A percentile compares a stretch with the other conserved stretches of the same genome.
phyloP scores from a whole-genome alignment of 2,113 vertebrate species.

The Nycticryphes semicollaris region DNA sequence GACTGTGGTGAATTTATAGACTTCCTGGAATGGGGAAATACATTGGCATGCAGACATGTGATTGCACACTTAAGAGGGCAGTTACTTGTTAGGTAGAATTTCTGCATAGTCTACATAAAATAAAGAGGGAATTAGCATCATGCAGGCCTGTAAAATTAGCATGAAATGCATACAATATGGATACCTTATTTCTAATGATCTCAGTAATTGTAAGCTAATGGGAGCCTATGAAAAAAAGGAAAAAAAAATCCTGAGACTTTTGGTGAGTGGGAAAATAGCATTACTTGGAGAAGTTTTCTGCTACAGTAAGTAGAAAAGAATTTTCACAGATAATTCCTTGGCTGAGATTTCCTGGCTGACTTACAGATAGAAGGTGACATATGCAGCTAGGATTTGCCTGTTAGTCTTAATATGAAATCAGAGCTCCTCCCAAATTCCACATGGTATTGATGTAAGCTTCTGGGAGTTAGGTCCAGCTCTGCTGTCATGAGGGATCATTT shows the following conservation, averaged over 20 bases:
- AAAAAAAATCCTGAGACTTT: background rate
- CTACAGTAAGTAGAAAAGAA: slow-evolving; percentile 11
- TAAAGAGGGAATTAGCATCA: background rate
- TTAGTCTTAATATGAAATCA: background rate
- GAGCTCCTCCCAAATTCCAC: background rate
- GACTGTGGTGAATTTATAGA: background rate
- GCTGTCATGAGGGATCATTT: background rate
- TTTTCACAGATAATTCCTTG: slow-evolving; percentile 11
- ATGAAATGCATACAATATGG: background rate
- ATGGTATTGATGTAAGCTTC: background rate
- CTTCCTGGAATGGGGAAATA: background rate
- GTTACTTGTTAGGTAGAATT: background rate
- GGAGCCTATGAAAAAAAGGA: background rate
- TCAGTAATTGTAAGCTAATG: background rate
- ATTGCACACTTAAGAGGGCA: background rate
- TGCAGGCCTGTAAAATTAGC: background rate
- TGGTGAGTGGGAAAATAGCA: background rate
- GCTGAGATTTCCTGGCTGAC: background rate
- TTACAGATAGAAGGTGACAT: slow-evolving; percentile 20
- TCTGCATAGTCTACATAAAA: background rate
- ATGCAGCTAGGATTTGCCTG: background rate
- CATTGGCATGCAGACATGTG: background rate
- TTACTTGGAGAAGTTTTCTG: background rate
- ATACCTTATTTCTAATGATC: background rate
- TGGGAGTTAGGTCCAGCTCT: background rate